These are phyloP conservation scores for Pseudobourletiella spinata DNA, from an alignment of 1,140 invertebrate species.

Conservation along the genomic window DNA sequence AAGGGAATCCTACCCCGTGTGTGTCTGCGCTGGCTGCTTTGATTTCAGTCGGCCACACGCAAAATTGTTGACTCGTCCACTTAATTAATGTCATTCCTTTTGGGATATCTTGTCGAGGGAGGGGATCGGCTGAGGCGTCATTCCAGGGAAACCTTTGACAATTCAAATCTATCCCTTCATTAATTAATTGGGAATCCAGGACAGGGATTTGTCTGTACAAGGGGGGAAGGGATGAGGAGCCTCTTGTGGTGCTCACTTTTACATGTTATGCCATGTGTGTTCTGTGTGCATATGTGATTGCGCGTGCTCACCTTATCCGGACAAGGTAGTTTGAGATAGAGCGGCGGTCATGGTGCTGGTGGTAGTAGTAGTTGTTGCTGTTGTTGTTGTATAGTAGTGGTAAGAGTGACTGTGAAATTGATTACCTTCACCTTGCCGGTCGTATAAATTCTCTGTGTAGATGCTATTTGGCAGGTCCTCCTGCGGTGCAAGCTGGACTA, in stretches of 20 bases:
- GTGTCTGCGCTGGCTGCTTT: too few relatives aligned
- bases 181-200: conserved; percentile 6
- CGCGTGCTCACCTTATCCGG: background rate
- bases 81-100: conserved; percentile 34
- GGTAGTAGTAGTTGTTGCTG: too few relatives aligned
- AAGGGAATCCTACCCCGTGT: too few relatives aligned
- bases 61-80: conserved; percentile 33
- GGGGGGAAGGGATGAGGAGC: too few relatives aligned
- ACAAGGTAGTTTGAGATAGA: background rate
- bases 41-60: conserved; percentile 33
- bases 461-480: background rate
- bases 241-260: too few relatives aligned
- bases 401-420: background rate
- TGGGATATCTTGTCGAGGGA: background rate
- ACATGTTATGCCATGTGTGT: background rate
- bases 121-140: conserved; percentile 13
- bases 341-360: too few relatives aligned
- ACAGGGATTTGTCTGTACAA: too few relatives aligned
- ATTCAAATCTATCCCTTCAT: conserved; percentile 5
- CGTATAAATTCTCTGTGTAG: background rate
- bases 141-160: conserved; percentile 15
- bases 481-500: background rate
- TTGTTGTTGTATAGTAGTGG: too few relatives aligned
- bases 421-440: conserved; percentile 4
- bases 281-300: background rate